Evolutionary conservation across 2,888 invertebrate genomes (phyloP).

Genomic region (Electrophaes corylata): DNA sequence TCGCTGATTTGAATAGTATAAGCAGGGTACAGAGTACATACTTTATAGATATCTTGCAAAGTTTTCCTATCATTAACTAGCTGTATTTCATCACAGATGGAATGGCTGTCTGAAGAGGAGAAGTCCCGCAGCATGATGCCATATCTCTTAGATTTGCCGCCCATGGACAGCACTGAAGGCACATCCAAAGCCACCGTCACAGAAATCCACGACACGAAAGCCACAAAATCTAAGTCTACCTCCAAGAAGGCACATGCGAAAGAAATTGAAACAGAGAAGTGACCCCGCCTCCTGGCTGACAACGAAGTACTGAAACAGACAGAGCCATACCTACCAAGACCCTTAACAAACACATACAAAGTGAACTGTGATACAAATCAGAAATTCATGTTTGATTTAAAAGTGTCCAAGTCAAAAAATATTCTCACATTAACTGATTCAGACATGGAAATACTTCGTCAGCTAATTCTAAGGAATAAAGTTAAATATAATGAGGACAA

Average conservation of each 20-base stretch:
- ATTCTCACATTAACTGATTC: conserved; percentile 54
- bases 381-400: conserved; percentile 58
- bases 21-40: too few species aligned
- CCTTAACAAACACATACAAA: conserved; percentile 47
- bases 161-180: conserved; percentile 51
- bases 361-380: conserved; percentile 61
- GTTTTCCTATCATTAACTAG: not conserved
- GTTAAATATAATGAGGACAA: conserved; percentile 37
- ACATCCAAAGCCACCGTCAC: conserved; percentile 40
- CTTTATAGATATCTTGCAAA: not conserved
- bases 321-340: conserved; percentile 43
- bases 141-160: conserved; percentile 71
- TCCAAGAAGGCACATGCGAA: conserved; percentile 48
- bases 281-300: conserved; percentile 52
- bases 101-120: conserved; percentile 77
- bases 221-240: conserved; percentile 39
- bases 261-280: conserved; percentile 66
- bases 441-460: conserved; percentile 57
- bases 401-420: conserved; percentile 48
- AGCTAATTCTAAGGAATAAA: conserved; percentile 44
- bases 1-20: too few species aligned
- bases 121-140: conserved; percentile 79
- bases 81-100: conserved; percentile 63
- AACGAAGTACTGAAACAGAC: conserved; percentile 41
- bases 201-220: conserved; percentile 41